These are phyloP conservation scores for Trissolcus basalis DNA, from an alignment of 1,140 invertebrate species.

Conservation along the genomic window DNA sequence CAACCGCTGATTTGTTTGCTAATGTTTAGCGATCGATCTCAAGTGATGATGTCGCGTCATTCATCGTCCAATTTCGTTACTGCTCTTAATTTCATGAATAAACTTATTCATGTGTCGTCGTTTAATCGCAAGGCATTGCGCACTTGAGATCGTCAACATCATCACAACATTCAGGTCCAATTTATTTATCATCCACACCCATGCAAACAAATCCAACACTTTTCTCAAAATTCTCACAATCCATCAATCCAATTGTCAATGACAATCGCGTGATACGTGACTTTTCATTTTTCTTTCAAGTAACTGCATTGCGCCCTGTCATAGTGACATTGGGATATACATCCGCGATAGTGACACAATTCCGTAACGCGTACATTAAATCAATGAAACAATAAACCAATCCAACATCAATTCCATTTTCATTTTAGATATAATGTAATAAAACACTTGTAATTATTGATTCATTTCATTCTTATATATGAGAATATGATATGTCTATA, in stretches of 20 bases:
- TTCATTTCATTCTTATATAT: too few species aligned
- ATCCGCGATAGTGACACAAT: neutral
- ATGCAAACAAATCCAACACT: too few species aligned
- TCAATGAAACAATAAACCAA: neutral
- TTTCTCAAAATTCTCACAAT: too few species aligned
- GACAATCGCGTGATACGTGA: neutral
- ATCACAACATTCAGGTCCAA: slow-evolving; percentile 8
- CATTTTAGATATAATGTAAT: neutral
- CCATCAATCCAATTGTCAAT: too few species aligned
- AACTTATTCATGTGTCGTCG: slow-evolving; percentile 6
- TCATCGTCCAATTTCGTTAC: too few species aligned
- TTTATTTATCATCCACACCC: slow-evolving; percentile 20
- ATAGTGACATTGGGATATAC: neutral
- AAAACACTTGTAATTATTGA: too few species aligned
- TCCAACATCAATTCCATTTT: neutral
- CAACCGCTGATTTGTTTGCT: too few species aligned
- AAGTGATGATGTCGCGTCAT: too few species aligned
- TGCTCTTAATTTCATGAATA: too few species aligned
- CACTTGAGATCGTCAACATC: slow-evolving; percentile 53
- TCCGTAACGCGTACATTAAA: neutral
- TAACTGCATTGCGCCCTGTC: slow-evolving; percentile 17
- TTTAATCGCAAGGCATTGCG: slow-evolving; percentile 59
- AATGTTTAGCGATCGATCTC: too few species aligned
- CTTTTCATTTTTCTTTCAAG: slow-evolving; percentile 2
- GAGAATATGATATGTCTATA: too few species aligned